Base-by-base conservation (phyloP, 2,888 invertebrate species). In the Sialis fuliginosa region DNA sequence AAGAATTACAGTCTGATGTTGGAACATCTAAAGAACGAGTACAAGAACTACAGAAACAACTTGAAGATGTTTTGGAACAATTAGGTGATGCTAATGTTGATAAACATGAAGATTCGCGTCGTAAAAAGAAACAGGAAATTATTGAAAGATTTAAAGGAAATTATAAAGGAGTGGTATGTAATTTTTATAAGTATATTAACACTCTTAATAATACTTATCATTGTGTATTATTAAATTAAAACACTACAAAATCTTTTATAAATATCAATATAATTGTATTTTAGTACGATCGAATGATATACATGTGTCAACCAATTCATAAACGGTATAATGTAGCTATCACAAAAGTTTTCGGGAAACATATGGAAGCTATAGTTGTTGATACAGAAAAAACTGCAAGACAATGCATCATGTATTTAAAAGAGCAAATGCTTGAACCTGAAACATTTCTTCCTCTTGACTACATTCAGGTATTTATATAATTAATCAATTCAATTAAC, bases 361-460 rank as follows among this genome's bases (percentile, higher is more conserved):
- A 95, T 66, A 98, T 99, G 97, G 97, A 96, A 63, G 96, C 96
- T 47, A 98, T 98, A 58, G 96, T 98, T 10, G 97, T 97, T 33
- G 98, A 99, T 67, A 90, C 91, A 0, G 96, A 96, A 67, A 90
- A 91, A 66, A 98, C 98, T 0, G 98, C 96, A 5, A 74, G 93
- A 12, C 82, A 88, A 56, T 96, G 95, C 62, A 95, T 96, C 60
- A 90, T 92, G 60, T 87, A 87, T 63, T 72, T 99, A 49, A 98
- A 98, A 65, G 97, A 98, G 60, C 90, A 97, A 61, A 90, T 95
- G 79, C 72, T 95, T 56, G 95, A 96, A 60, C 96, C 97, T 0
- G 98, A 99, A 69, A 97, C 96, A 0, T 99, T 98, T 66, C 71
- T 99, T 44, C 98, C 98, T 0, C 71, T 97, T 8, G 92, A 95